Conservation (phyloP, 2,113 vertebrate genomes). For the Lamprotornis superbus region DNA sequence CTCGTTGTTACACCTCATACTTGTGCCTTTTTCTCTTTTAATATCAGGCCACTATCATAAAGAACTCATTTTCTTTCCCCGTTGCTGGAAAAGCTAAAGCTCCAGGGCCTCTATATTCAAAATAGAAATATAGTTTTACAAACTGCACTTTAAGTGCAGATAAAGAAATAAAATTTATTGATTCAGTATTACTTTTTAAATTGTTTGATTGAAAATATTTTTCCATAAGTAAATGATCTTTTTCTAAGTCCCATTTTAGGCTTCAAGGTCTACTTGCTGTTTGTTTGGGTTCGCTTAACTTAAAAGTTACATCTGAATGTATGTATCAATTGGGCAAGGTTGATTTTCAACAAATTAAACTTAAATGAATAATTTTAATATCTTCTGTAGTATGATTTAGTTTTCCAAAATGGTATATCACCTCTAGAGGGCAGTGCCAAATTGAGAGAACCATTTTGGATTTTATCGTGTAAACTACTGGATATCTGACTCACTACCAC, state of each 20-base stretch:
- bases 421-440: conserved; percentile 73
- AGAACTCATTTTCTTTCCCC: neutral
- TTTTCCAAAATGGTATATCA: neutral
- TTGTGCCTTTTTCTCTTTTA: neutral
- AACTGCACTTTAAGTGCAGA: neutral
- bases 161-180: neutral
- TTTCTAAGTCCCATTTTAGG: neutral
- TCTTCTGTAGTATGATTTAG: neutral
- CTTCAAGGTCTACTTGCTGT: neutral
- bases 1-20: neutral
- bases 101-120: neutral
- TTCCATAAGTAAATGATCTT: neutral
- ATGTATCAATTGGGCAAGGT: neutral
- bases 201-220: neutral
- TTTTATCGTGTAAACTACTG: conserved; percentile 27
- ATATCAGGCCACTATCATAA: neutral
- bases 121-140: neutral
- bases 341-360: neutral
- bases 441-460: conserved; percentile 31
- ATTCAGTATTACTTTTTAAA: neutral
- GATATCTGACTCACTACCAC: neutral
- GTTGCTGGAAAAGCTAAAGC: neutral
- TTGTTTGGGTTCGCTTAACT: neutral
- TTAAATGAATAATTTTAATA: neutral
- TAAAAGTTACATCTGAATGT: neutral